Base-by-base conservation (phyloP, 30 jellyfish, hydroid and myxozoan species). In the Clytia hemisphaerica region DNA sequence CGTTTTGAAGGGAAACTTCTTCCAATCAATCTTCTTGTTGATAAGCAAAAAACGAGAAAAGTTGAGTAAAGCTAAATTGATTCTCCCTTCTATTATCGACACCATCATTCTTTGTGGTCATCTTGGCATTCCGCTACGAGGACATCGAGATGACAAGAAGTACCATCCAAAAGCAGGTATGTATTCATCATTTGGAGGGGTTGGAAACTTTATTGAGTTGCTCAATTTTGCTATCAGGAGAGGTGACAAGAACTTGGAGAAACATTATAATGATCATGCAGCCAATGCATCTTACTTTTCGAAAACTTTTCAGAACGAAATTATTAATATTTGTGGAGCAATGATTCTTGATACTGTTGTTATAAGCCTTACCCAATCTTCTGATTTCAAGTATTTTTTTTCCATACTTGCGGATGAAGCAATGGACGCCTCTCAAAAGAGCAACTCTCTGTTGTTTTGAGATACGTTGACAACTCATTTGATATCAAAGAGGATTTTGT, bases 251-350 rank as follows among this genome's bases (percentile, higher is more conserved):
- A 31, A 26, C 15, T 53, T 69, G 7, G 47, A 69, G 33, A 6
- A 35, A 18, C 82, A 69, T 69, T 54, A 26, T 15, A 18, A n/a
- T 4, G 67, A 54, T 14, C 48, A 76, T 49, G 51, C 79, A 22
- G 48, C 45, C 18, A 69, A 69, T 69, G 81, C 90, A 10, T 34
- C 79, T 28, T 83, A 61, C 62, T 9, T 62, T 24, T 83, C 86
- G 9, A 26, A 83, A 64, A 73, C 95, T 26, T 77, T 75, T 12
- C 95, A 83, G 64, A 83, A 73, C 50, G 80, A 85, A 35, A 27
- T 85, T 16, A 77, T 77, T 24, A 37, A 45, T 27, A 29, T 38
- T 46, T 85, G 93, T 63, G 91, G 91, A 24, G 70, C 53, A 27
- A 22, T 35, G 21, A 69, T 84, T 19, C 37, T 18, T 24, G 76